phyloP scores from a whole-genome alignment of 2,888 invertebrate species.

The Hydrotaea cyrtoneurina region DNA sequence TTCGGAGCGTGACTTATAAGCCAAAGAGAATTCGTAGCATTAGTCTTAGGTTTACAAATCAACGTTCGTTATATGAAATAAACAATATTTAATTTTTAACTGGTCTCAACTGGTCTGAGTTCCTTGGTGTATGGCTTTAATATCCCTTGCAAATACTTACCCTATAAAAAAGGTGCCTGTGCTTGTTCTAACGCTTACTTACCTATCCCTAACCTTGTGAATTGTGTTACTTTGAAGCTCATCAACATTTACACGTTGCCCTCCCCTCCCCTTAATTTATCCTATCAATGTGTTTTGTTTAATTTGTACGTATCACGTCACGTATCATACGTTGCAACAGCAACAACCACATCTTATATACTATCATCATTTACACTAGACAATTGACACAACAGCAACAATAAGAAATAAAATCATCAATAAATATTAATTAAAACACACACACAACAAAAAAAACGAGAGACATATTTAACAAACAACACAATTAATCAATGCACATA shows the following conservation, averaged over 20 bases:
- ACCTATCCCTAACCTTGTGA: slow-evolving; percentile 12
- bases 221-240: slow-evolving; percentile 31
- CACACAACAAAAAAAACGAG: neutral
- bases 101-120: slow-evolving; percentile 5
- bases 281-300: neutral
- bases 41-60: too few relatives aligned
- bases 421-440: slow-evolving; percentile 55
- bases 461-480: slow-evolving; percentile 52
- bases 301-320: slow-evolving; percentile 17
- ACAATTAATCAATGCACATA: slow-evolving; percentile 54
- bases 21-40: too few relatives aligned
- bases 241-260: neutral
- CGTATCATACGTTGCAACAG: neutral
- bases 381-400: slow-evolving; percentile 11
- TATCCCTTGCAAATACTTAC: neutral
- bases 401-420: slow-evolving; percentile 8
- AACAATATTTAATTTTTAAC: neutral
- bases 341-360: neutral
- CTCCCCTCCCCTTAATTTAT: neutral
- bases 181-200: slow-evolving; percentile 48
- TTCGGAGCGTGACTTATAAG: too few relatives aligned
- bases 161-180: slow-evolving; percentile 36
- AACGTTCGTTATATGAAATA: neutral
- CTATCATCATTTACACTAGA: slow-evolving; percentile 19
- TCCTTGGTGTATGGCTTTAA: slow-evolving; percentile 25